phyloP scores from a whole-genome alignment of 1,140 invertebrate species.

The Magallana gigas region DNA sequence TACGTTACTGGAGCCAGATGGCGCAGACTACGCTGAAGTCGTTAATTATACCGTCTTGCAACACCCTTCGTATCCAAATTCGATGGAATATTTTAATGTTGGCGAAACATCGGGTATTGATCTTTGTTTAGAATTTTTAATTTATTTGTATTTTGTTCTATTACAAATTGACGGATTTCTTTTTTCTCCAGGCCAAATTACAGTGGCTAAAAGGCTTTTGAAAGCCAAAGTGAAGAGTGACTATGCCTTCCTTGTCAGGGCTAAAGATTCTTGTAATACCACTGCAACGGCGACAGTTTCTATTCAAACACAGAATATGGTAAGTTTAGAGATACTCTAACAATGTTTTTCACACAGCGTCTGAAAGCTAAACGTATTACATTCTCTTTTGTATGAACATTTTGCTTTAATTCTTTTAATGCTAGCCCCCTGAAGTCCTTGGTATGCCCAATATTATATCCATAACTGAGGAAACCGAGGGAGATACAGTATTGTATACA shows the following conservation, averaged over 20 bases:
- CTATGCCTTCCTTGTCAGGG: not conserved
- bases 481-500: no score
- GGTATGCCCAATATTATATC: no score
- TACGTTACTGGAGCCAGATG: not conserved
- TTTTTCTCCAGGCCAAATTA: not conserved
- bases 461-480: no score
- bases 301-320: constrained; percentile 17
- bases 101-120: not conserved
- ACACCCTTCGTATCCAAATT: not conserved
- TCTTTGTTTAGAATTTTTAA: not conserved
- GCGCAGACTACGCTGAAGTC: not conserved
- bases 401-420: no score
- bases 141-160: not conserved
- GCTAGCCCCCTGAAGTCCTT: no score
- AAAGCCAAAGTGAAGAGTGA: not conserved
- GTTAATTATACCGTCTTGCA: constrained; percentile 1
- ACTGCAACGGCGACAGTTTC: not conserved
- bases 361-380: not conserved
- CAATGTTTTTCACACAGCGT: no score
- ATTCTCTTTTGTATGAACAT: no score
- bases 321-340: not conserved
- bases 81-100: not conserved
- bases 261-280: not conserved
- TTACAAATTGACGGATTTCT: not conserved
- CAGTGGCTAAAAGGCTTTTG: not conserved